phyloP scores from a whole-genome alignment of 2,888 invertebrate genomes.

The Rhimphoctona megacephalus region DNA sequence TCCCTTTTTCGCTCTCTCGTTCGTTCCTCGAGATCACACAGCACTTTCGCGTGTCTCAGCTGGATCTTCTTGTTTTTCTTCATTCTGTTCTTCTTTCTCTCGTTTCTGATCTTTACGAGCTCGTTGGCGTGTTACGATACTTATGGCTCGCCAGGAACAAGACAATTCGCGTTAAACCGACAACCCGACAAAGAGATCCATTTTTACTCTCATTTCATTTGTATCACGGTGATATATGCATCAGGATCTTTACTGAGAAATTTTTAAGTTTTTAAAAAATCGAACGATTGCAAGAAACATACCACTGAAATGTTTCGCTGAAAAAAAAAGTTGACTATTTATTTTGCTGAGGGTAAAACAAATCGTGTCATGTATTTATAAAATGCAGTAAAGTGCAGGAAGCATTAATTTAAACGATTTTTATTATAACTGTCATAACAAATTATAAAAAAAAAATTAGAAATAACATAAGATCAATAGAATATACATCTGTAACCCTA shows the following conservation, averaged over 20 bases:
- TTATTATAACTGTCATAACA: too few relatives aligned
- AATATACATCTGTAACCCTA: too few relatives aligned
- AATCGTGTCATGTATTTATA: too few relatives aligned
- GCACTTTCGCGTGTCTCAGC: constrained; percentile 43
- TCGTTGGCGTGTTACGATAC: constrained; percentile 63
- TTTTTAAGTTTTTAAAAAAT: background rate
- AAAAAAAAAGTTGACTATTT: background rate
- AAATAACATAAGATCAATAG: too few relatives aligned
- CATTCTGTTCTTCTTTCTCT: constrained; percentile 25
- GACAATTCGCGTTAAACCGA: constrained; percentile 53
- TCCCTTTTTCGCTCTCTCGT: constrained; percentile 14
- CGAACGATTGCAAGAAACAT: background rate
- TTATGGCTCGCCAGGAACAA: constrained; percentile 54
- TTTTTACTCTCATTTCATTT: constrained; percentile 23
- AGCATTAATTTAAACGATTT: too few relatives aligned
- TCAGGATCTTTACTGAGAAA: constrained; percentile 1
- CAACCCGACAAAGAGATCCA: constrained; percentile 49
- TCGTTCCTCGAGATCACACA: constrained; percentile 32
- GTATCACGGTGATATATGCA: background rate
- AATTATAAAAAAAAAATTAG: too few relatives aligned
- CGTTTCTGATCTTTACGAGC: constrained; percentile 63
- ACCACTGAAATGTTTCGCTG: background rate
- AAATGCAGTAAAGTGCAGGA: too few relatives aligned
- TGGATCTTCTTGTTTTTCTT: constrained; percentile 28
- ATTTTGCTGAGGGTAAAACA: too few relatives aligned